Evolutionary conservation across 2,888 invertebrate species (phyloP).

Genomic region (Synanthedon formicaeformis): DNA sequence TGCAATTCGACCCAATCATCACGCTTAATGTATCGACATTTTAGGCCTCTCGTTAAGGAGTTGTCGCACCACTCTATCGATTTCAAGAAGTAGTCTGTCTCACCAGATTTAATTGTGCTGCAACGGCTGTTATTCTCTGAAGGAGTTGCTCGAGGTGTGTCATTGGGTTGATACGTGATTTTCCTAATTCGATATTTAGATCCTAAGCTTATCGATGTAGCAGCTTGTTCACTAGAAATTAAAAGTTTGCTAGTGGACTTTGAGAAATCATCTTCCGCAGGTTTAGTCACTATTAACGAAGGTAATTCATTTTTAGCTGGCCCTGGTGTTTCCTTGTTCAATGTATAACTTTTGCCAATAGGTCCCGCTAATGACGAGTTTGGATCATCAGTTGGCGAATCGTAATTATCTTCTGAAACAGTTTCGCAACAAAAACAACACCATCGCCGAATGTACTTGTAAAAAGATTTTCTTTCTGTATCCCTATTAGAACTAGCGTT

Average conservation of each 20-base stretch:
- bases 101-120: conserved; percentile 51
- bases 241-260: conserved; percentile 42
- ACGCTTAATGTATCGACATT: conserved; percentile 41
- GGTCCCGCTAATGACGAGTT: conserved; percentile 40
- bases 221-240: conserved; percentile 33
- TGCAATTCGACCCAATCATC: conserved; percentile 57
- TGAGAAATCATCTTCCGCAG: conserved; percentile 29
- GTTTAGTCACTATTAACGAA: conserved; percentile 18
- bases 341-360: conserved; percentile 38
- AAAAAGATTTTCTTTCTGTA: conserved; percentile 20
- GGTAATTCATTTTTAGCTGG: conserved; percentile 11
- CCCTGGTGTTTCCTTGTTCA: conserved; percentile 22
- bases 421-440: conserved; percentile 36
- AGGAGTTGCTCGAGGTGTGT: conserved; percentile 12
- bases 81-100: conserved; percentile 57
- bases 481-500: conserved; percentile 28
- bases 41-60: conserved; percentile 54
- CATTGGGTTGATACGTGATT: neutral
- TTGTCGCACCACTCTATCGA: conserved; percentile 65
- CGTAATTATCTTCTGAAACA: conserved; percentile 17
- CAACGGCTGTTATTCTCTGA: conserved; percentile 27
- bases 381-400: conserved; percentile 29
- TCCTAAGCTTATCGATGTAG: conserved; percentile 23
- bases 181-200: neutral
- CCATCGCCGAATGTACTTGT: conserved; percentile 23